phyloP scores from a whole-genome alignment of 2,113 vertebrate species.

The Microcebus jonahi region DNA sequence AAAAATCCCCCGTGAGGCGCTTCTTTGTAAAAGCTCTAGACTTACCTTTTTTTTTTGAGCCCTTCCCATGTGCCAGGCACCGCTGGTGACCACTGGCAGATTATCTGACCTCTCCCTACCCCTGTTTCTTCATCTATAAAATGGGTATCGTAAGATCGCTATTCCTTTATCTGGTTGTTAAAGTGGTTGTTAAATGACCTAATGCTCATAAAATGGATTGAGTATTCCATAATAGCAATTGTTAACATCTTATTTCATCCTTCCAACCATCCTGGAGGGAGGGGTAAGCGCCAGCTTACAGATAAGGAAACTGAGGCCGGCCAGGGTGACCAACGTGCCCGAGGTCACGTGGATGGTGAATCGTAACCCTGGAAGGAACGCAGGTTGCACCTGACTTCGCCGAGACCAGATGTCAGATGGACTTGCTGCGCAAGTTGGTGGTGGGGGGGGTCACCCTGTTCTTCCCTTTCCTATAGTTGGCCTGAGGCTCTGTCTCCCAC shows the following conservation, averaged over 20 bases:
- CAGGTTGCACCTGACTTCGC: neutral
- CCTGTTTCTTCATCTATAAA: neutral
- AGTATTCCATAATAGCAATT: neutral
- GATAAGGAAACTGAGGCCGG: neutral
- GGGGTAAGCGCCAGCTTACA: neutral
- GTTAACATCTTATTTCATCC: neutral
- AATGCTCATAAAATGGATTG: neutral
- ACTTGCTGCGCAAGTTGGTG: neutral
- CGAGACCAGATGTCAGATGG: neutral
- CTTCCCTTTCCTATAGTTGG: neutral
- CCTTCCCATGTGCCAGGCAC: neutral
- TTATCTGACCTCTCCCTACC: too few relatives aligned
- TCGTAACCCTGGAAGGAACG: fast-evolving
- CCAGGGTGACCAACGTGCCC: fast-evolving
- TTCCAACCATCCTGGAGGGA: neutral
- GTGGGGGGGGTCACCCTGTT: neutral
- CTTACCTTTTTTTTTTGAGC: neutral
- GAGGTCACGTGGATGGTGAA: fast-evolving
- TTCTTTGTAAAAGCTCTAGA: neutral
- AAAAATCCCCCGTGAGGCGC: neutral
- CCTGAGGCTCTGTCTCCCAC: neutral
- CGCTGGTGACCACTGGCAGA: neutral
- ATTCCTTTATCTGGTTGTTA: neutral
- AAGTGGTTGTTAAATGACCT: neutral
- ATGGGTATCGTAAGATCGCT: neutral